Base-by-base conservation (phyloP, 1,140 invertebrate genomes). In the Agrypnia vestita region DNA sequence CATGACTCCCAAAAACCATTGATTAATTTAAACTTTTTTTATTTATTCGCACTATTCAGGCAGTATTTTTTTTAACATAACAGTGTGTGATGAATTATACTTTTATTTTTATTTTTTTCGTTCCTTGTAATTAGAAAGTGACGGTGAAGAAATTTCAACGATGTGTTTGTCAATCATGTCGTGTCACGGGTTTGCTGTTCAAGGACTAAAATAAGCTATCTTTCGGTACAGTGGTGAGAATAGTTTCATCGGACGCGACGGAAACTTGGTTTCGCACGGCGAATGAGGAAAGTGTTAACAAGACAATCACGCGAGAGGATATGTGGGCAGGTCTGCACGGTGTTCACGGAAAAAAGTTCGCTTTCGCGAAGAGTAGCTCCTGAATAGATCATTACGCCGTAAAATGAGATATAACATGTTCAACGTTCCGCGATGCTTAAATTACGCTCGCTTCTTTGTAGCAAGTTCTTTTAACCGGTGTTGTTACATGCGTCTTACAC, bases 331-430 rank as follows among this genome's bases (percentile, higher is more conserved):
- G 7, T 11, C 55, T 59, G 7, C 7, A 19, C 15, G 8, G 12
- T 17, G 55, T 11, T 17, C 0, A 7, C 53, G 53, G 53, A 56
- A 56, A 56, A 17, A 56, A 13, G n/a, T 56, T 56, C 17, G 7
- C 53, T 56, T 56, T 56, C 8, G 25, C 25, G n/a, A 44, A 46
- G 62, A 13, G 62, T 44, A 25, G 62, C 15, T 67, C 44, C n/a
- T 67, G 62, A 67, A 67, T 67, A 67, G 62, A 67, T 67, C 62
- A 67, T 67, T 67, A 67, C 62, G 62, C 35, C 44, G 15, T 59
- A 43, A 67, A 67, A 67, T 67, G 62, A 67, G 62, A 67, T 67
- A 44, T 13, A 67, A 43, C 35, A 43, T 13, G 62, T 44, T 44
- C 62, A 67, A 43, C 15, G 62, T 67, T 67, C 13, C 13, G n/a